phyloP scores from a whole-genome alignment of 2,113 vertebrate species.

The Tragulus kanchil region DNA sequence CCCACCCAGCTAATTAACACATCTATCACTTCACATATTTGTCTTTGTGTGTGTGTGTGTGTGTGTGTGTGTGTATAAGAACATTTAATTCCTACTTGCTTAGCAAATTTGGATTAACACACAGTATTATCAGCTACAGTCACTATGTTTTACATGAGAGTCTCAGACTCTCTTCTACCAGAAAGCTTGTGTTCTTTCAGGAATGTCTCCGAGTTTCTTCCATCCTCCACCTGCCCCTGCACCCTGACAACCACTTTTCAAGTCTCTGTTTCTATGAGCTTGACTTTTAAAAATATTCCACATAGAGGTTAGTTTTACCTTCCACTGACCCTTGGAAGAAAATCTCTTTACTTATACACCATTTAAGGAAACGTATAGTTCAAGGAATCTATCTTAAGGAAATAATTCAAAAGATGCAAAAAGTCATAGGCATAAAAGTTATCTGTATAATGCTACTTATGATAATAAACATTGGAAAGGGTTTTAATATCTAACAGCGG shows the following conservation, averaged over 20 bases:
- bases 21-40: neutral
- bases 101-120: neutral
- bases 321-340: constrained; percentile 26
- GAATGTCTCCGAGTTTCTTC: neutral
- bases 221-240: too few species aligned
- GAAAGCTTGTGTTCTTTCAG: neutral
- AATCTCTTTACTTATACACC: neutral
- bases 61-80: neutral
- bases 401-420: constrained; percentile 41
- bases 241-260: neutral
- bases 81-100: neutral
- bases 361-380: neutral
- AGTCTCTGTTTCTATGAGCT: neutral
- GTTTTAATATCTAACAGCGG: constrained; percentile 14
- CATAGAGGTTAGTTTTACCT: neutral
- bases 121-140: neutral
- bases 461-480: neutral
- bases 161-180: neutral
- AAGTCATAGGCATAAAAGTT: neutral
- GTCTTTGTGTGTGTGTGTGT: neutral
- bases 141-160: neutral
- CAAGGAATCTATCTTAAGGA: neutral
- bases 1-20: neutral
- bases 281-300: neutral
- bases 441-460: neutral